phyloP scores from a whole-genome alignment of 2,797 vertebrate species.

The Carcharodon carcharias region DNA sequence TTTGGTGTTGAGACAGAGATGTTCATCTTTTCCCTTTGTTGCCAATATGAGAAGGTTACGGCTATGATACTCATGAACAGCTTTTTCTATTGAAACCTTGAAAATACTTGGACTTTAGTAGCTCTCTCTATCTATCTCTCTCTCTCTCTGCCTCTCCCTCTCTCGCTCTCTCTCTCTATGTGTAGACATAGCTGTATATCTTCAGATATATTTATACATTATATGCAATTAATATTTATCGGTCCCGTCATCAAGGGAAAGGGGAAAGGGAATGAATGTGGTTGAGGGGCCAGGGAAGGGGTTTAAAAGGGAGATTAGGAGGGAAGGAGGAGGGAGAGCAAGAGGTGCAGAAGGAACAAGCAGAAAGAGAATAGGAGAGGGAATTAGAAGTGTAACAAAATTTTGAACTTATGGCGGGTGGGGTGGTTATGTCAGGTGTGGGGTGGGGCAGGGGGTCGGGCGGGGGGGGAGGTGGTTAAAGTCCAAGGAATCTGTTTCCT shows the following conservation, averaged over 20 bases:
- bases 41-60: not conserved
- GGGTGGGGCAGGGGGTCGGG: not conserved
- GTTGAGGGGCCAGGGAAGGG: too few species aligned
- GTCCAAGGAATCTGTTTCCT: not conserved
- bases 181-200: not conserved
- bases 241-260: not conserved
- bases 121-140: not conserved
- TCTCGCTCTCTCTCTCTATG: not conserved
- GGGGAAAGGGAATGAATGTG: not conserved
- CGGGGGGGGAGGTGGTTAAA: not conserved
- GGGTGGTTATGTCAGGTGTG: not conserved
- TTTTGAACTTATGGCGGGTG: not conserved
- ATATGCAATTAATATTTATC: not conserved
- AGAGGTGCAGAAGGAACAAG: not conserved
- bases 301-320: not conserved
- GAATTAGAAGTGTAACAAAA: not conserved
- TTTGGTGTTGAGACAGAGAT: not conserved
- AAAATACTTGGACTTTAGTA: not conserved
- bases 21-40: too few species aligned
- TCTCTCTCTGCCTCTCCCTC: not conserved
- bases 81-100: not conserved
- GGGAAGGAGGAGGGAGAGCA: not conserved
- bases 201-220: not conserved
- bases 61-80: not conserved
- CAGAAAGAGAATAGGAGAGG: not conserved